These are phyloP conservation scores for Arctocebus calabarensis DNA, from an alignment of 2,797 vertebrate genomes.

Conservation along the genomic window DNA sequence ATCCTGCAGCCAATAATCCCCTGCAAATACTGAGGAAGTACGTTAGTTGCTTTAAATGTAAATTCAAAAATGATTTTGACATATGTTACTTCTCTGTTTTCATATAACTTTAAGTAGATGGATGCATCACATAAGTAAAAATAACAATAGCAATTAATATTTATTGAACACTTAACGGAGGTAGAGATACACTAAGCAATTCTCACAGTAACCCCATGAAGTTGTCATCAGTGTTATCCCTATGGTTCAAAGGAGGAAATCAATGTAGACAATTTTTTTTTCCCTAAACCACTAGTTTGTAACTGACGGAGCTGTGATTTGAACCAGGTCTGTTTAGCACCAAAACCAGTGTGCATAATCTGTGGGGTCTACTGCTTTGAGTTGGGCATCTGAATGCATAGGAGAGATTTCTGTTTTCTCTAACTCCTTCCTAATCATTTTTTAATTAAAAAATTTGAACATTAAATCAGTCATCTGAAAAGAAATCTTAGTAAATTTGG, in stretches of 20 bases:
- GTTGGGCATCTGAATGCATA: constrained; percentile 49
- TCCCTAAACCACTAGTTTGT: background rate
- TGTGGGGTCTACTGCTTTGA: background rate
- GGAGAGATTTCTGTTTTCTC: constrained; percentile 52
- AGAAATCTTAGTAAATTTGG: constrained; percentile 63
- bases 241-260: background rate
- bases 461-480: constrained; percentile 70
- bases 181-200: background rate
- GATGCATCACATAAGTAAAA: background rate
- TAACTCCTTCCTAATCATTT: constrained; percentile 59
- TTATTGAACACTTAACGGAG: constrained; percentile 3
- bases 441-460: constrained; percentile 70
- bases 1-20: background rate
- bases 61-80: constrained; percentile 16
- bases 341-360: constrained; percentile 29
- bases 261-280: background rate
- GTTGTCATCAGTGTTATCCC: background rate
- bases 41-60: background rate
- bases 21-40: background rate
- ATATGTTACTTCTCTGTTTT: background rate
- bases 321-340: background rate
- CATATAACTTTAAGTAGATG: background rate
- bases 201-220: background rate
- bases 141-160: constrained; percentile 1
- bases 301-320: background rate